These are phyloP conservation scores for Meloidogyne chitwoodi DNA, from an alignment of 1,140 invertebrate species.

Conservation along the genomic window DNA sequence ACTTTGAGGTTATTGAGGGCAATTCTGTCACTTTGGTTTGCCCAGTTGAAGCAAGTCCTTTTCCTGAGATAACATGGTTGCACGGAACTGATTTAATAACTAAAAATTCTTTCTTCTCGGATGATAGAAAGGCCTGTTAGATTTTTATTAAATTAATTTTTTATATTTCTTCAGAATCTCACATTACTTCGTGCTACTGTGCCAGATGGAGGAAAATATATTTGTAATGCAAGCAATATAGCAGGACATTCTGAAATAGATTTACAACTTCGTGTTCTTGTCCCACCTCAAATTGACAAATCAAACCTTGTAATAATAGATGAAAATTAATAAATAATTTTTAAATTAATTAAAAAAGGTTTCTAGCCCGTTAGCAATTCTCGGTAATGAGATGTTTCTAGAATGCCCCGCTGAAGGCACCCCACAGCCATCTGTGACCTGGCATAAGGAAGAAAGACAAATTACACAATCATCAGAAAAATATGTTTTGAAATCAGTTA, in stretches of 20 bases:
- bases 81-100: slow-evolving; percentile 44
- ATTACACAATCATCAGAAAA: slow-evolving; percentile 39
- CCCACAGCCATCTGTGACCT: slow-evolving; percentile 59
- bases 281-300: slow-evolving; percentile 64
- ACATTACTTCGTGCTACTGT: slow-evolving; percentile 48
- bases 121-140: slow-evolving; percentile 36
- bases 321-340: too few relatives aligned
- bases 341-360: not conserved
- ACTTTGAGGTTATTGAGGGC: slow-evolving; percentile 51
- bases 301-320: slow-evolving; percentile 61
- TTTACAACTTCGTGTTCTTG: slow-evolving; percentile 61
- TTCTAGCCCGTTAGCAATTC: slow-evolving; percentile 49
- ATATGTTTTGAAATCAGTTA: slow-evolving; percentile 16
- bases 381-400: slow-evolving; percentile 61
- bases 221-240: slow-evolving; percentile 61
- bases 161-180: slow-evolving; percentile 45
- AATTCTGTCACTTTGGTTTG: slow-evolving; percentile 33
- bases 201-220: slow-evolving; percentile 62
- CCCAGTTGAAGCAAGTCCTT: slow-evolving; percentile 49
- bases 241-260: slow-evolving; percentile 62
- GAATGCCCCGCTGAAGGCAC: slow-evolving; percentile 63
- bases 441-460: slow-evolving; percentile 60
- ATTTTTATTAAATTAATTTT: not conserved
- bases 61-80: slow-evolving; percentile 47
- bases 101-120: slow-evolving; percentile 45